Evolutionary conservation across 1,140 invertebrate genomes (phyloP).

Genomic region (Brachionus rubens): DNA sequence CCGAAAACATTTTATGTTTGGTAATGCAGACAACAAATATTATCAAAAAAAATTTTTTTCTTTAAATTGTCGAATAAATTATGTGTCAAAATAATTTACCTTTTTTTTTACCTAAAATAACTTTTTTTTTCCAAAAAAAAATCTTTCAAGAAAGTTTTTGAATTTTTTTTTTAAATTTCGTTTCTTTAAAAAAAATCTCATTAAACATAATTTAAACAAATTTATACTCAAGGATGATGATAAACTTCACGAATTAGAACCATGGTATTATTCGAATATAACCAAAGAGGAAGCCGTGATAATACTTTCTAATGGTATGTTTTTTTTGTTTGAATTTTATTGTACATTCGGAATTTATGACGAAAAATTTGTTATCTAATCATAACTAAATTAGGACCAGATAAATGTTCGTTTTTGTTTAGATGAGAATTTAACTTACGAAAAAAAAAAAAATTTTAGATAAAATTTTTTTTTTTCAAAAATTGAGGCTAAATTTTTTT

Average conservation of each 20-base stretch:
- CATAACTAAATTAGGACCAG: too few relatives aligned
- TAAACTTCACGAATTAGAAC: conserved; percentile 25
- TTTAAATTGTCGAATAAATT: conserved; percentile 40
- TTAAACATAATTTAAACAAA: conserved; percentile 1
- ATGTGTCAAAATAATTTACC: conserved; percentile 38
- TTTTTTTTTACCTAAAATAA: conserved; percentile 24
- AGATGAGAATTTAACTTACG: too few relatives aligned
- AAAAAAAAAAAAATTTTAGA: too few relatives aligned
- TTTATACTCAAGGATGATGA: conserved; percentile 27
- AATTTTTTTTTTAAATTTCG: background rate
- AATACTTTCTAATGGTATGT: conserved; percentile 79
- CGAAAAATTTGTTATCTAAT: too few relatives aligned
- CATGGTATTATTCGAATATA: conserved; percentile 93
- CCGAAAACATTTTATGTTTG: background rate
- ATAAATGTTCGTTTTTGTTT: too few relatives aligned
- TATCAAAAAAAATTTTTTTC: background rate
- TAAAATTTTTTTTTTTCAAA: too few relatives aligned
- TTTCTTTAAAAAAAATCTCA: background rate
- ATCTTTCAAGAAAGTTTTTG: too few relatives aligned
- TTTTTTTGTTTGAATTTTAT: background rate
- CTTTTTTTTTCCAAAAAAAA: conserved; percentile 13
- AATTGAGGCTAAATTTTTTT: too few relatives aligned
- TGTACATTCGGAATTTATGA: too few relatives aligned
- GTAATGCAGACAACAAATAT: too few relatives aligned
- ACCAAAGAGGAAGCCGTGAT: conserved; percentile 93